These are phyloP conservation scores for Bombus superbus DNA, from an alignment of 1,140 invertebrate genomes.

Conservation along the genomic window DNA sequence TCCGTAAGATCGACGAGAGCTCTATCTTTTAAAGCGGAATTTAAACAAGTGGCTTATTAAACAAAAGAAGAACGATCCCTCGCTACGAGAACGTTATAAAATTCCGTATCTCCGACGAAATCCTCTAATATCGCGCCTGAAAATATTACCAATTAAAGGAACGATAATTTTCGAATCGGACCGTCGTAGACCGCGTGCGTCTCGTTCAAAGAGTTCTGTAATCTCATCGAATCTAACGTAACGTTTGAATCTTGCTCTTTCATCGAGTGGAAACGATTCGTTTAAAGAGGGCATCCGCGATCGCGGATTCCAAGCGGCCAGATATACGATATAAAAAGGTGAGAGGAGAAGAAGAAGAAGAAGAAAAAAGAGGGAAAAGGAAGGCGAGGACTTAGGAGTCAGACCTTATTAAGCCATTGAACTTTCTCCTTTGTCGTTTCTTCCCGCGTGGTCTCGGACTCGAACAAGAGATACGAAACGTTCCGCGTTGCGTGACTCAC, in stretches of 20 bases:
- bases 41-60: too few species aligned
- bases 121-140: neutral
- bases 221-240: neutral
- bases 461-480: neutral
- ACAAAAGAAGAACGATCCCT: neutral
- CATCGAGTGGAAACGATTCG: neutral
- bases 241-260: neutral
- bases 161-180: too few species aligned
- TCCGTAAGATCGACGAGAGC: too few species aligned
- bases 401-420: constrained; percentile 26
- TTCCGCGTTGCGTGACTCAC: constrained; percentile 32
- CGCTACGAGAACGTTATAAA: neutral
- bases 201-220: neutral
- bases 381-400: neutral
- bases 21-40: too few species aligned
- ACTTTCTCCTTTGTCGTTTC: constrained; percentile 27
- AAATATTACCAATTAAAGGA: neutral
- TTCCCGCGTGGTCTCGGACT: neutral
- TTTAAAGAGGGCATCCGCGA: neutral
- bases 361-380: neutral
- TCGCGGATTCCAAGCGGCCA: neutral
- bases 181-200: neutral
- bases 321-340: neutral
- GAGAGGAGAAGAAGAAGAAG: too few species aligned
- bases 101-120: neutral